Percentiles rank a stretch among this genome's conserved stretches.
Evolutionary conservation across 1,140 invertebrate genomes (phyloP).

Genomic region (Heliconius nattereri): DNA sequence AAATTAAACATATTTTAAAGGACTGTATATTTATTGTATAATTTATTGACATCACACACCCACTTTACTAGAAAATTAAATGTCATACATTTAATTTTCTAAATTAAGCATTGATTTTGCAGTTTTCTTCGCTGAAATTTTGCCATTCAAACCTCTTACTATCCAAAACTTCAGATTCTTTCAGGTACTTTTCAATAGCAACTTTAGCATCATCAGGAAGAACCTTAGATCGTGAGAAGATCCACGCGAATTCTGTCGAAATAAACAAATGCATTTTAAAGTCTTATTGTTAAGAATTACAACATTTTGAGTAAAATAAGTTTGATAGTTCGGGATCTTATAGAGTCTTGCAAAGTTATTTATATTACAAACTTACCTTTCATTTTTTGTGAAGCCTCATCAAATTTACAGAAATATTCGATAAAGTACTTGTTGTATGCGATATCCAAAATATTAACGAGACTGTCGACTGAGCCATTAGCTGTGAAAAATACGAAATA

Average conservation of each 20-base stretch:
- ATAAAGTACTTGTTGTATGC: slow-evolving; percentile 61
- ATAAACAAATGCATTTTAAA: neutral
- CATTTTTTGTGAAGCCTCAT: slow-evolving; percentile 40
- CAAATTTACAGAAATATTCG: slow-evolving; percentile 60
- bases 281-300: too few relatives aligned
- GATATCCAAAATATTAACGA: slow-evolving; percentile 42
- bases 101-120: slow-evolving; percentile 49
- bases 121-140: slow-evolving; percentile 68
- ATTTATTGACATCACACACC: too few relatives aligned
- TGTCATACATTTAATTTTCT: neutral
- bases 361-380: neutral
- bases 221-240: slow-evolving; percentile 54
- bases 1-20: too few relatives aligned
- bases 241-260: slow-evolving; percentile 58
- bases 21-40: too few relatives aligned
- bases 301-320: too few relatives aligned
- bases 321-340: too few relatives aligned
- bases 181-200: slow-evolving; percentile 59
- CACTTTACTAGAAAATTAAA: too few relatives aligned
- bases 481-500: slow-evolving; percentile 39
- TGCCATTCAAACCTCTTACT: slow-evolving; percentile 49
- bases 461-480: slow-evolving; percentile 22
- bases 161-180: slow-evolving; percentile 55
- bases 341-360: too few relatives aligned
- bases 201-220: slow-evolving; percentile 52